Evolutionary conservation across 1,140 invertebrate genomes (phyloP).

Genomic region (Hycleus cichorii): DNA sequence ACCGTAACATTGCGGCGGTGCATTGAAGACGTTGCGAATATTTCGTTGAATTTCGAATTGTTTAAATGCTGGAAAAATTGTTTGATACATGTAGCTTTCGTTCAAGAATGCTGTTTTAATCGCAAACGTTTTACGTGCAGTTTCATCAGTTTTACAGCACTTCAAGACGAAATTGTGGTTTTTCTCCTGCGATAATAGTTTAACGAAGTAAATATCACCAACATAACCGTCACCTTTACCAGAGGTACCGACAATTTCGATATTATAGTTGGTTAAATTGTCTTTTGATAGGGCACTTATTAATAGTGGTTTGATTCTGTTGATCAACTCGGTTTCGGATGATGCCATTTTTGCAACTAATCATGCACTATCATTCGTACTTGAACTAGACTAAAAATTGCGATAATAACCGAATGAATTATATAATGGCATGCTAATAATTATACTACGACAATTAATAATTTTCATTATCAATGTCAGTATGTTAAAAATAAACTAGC

Average conservation of each 20-base stretch:
- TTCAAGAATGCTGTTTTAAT: neutral
- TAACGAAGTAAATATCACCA: slow-evolving; percentile 8
- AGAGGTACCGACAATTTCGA: slow-evolving; percentile 1
- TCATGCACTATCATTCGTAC: too few relatives aligned
- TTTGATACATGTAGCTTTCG: neutral
- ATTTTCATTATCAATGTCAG: too few relatives aligned
- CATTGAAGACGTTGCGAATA: slow-evolving; percentile 22
- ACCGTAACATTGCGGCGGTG: slow-evolving; percentile 40
- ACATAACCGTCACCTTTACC: slow-evolving; percentile 25
- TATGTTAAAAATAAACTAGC: too few relatives aligned
- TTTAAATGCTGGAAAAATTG: neutral
- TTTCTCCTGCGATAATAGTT: neutral
- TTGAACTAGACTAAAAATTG: too few relatives aligned
- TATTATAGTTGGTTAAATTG: neutral
- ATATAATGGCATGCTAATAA: too few relatives aligned
- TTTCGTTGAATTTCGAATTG: neutral
- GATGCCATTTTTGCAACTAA: too few relatives aligned
- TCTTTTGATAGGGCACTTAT: neutral
- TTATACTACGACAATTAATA: too few relatives aligned
- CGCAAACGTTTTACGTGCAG: neutral
- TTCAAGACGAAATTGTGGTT: slow-evolving; percentile 1
- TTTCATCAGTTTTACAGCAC: neutral
- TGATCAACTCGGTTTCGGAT: neutral
- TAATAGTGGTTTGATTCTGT: slow-evolving; percentile 1
- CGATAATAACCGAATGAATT: too few relatives aligned